These are phyloP conservation scores for Clitarchus hookeri DNA, from an alignment of 2,888 invertebrate species.

Conservation along the genomic window DNA sequence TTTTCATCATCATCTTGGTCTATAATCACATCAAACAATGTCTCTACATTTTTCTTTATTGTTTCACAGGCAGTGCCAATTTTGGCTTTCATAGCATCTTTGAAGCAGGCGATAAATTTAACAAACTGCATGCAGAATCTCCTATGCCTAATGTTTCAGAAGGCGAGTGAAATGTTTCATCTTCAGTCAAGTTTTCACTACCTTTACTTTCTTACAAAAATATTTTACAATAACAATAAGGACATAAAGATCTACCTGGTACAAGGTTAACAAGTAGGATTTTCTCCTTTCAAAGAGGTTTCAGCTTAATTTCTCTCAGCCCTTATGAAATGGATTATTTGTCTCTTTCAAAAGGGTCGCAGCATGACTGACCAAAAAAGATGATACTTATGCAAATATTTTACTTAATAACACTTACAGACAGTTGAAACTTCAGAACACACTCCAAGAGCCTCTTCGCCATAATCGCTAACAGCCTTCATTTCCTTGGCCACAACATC, in stretches of 20 bases:
- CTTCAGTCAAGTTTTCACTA: neutral
- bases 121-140: no score
- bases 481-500: neutral
- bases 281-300: neutral
- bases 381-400: neutral
- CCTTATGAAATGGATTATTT: neutral
- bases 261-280: slow-evolving; percentile 4
- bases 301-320: slow-evolving; percentile 17
- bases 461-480: neutral
- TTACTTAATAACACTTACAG: neutral
- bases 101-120: neutral
- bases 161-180: neutral
- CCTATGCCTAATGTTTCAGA: no score
- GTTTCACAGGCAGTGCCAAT: neutral
- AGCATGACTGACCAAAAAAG: slow-evolving; percentile 8
- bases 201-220: neutral
- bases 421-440: neutral
- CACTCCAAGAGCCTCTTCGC: neutral
- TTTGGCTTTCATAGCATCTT: slow-evolving; percentile 19
- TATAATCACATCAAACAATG: neutral
- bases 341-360: slow-evolving; percentile 16
- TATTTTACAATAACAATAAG: neutral
- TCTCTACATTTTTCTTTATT: neutral
- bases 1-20: neutral
- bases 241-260: neutral